Base-by-base conservation (phyloP, 1,140 invertebrate species). In the Philotrypesis tridentata region DNA sequence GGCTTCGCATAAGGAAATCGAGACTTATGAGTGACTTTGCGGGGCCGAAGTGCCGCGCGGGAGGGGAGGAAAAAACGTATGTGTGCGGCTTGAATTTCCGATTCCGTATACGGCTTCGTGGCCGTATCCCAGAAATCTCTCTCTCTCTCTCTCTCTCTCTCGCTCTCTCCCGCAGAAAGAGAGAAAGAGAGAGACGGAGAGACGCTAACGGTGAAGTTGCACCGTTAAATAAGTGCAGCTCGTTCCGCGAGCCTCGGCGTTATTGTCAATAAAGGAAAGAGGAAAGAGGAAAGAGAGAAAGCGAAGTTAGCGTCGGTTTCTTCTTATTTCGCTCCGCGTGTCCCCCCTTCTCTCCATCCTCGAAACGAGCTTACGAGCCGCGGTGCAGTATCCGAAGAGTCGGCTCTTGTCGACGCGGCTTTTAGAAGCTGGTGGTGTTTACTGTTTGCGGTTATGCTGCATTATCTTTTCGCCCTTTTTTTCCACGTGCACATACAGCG, bases 201-300 rank as follows among this genome's bases (percentile, higher is more conserved):
- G 61, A 63, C 31, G 31, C 1, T 78, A 68, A 70, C 40, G 25
- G 67, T 60, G 67, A 79, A 83, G 65, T 82, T 71, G 37, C 17
- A 78, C 83, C 77, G 79, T 80, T 83, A 77, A 80, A 79, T n/a
- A 83, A 84, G 63, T 68, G 75, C n/a, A 65, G 31, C 25, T 61
- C 43, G n/a, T 27, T 60, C 29, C 37, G 27, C 74, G 43, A n/a
- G 48, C n/a, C n/a, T 43, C 25, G 31, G 65, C 65, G 55, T 75
- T 61, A 72, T 43, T 77, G 78, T 80, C 82, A 85, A 83, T 84
- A 84, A 84, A 79, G 80, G 75, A 83, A 84, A 79, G 75, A 37
- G 9, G 33, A 37, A 9, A 37, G 4, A 37, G 33, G 9, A 9
- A 37, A 37, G 33, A 37, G 82, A 73, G 68, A 82, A 72, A 75